Evolutionary conservation across 2,797 vertebrate genomes (phyloP).

Genomic region (Lagodon rhomboides): DNA sequence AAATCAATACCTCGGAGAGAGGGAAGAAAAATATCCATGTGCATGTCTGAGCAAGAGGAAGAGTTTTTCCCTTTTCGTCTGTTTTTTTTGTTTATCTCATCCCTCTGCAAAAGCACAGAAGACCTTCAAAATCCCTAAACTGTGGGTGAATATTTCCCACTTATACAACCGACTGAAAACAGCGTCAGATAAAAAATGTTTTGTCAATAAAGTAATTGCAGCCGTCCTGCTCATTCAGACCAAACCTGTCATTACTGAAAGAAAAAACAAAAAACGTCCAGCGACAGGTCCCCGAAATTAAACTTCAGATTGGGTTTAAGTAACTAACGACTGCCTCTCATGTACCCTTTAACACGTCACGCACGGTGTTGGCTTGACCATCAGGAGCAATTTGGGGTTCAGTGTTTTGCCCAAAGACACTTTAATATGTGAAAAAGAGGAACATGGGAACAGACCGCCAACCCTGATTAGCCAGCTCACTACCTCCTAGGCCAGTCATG

Average conservation of each 20-base stretch:
- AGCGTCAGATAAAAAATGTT: constrained; percentile 8
- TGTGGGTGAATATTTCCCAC: neutral
- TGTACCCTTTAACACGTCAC: neutral
- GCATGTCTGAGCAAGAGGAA: neutral
- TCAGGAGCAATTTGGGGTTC: neutral
- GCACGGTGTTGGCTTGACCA: neutral
- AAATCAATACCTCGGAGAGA: constrained; percentile 45
- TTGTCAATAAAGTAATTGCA: constrained; percentile 13
- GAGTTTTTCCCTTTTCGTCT: constrained; percentile 2
- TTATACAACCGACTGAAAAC: constrained; percentile 1
- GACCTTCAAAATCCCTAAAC: constrained; percentile 23
- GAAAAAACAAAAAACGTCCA: neutral
- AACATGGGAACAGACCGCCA: neutral
- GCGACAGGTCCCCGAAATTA: neutral
- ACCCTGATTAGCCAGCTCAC: too few relatives aligned
- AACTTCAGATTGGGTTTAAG: neutral
- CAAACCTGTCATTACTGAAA: neutral
- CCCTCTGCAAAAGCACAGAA: constrained; percentile 8
- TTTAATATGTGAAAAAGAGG: neutral
- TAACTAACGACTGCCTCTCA: neutral
- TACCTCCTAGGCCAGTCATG: neutral
- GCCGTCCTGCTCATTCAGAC: neutral
- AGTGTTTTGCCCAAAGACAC: neutral
- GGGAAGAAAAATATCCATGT: constrained; percentile 19
- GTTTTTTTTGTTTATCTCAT: constrained; percentile 13